Percentiles rank a stretch among this genome's conserved stretches.
Evolutionary conservation across 2,888 invertebrate genomes (phyloP).

Genomic region (Caenorhabditis wallacei): DNA sequence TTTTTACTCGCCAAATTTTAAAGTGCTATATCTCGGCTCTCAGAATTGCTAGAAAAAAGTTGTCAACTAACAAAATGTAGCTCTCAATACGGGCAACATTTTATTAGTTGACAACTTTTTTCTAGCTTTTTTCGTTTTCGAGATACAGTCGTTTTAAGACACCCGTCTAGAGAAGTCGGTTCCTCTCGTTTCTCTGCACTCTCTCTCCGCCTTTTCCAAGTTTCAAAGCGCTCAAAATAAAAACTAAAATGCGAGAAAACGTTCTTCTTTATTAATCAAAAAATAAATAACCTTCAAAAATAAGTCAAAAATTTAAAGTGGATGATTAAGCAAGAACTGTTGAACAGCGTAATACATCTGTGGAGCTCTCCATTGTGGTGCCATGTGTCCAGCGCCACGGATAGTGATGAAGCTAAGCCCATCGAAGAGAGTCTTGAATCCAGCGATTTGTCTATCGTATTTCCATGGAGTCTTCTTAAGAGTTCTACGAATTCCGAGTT

Average conservation of each 20-base stretch:
- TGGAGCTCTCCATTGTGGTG: slow-evolving; percentile 82
- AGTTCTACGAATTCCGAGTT: slow-evolving; percentile 75
- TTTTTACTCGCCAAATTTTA: too few relatives aligned
- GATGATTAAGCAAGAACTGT: slow-evolving; percentile 82
- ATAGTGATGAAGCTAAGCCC: slow-evolving; percentile 79
- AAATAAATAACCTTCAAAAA: slow-evolving; percentile 11
- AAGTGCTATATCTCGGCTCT: too few relatives aligned
- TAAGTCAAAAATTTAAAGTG: slow-evolving; percentile 73
- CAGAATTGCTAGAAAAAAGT: too few relatives aligned
- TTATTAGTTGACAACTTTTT: too few relatives aligned
- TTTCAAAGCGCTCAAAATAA: too few relatives aligned
- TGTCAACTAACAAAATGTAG: too few relatives aligned
- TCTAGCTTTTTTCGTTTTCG: too few relatives aligned
- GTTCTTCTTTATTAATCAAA: slow-evolving; percentile 4
- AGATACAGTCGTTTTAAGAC: too few relatives aligned
- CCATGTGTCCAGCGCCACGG: slow-evolving; percentile 80
- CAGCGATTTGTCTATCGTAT: slow-evolving; percentile 83
- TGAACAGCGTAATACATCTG: slow-evolving; percentile 82
- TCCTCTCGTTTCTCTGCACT: too few relatives aligned
- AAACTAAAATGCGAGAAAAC: not conserved
- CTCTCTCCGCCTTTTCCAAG: too few relatives aligned
- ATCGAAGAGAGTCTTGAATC: slow-evolving; percentile 83
- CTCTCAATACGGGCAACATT: too few relatives aligned
- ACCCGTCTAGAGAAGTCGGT: too few relatives aligned
- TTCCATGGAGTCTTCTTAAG: slow-evolving; percentile 83